Conservation (phyloP, 2,797 vertebrate species). For the Helarctos malayanus region DNA sequence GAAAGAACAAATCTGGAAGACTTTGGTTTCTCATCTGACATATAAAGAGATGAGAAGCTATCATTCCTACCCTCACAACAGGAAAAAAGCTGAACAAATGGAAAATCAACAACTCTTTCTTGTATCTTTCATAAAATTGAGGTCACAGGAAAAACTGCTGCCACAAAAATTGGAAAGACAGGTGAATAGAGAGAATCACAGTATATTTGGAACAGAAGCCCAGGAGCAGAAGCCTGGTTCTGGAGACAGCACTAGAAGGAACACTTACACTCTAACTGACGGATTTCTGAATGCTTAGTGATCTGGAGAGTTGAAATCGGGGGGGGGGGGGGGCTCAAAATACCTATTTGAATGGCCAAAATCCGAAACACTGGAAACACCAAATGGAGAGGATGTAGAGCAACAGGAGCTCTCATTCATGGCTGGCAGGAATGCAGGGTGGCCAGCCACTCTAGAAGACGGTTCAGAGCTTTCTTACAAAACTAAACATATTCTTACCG, state of each 20-base stretch:
- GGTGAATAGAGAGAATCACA: neutral
- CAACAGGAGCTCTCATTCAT: neutral
- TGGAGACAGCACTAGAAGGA: neutral
- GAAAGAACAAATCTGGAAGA: neutral
- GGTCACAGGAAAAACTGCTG: neutral
- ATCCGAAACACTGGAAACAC: neutral
- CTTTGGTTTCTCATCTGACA: neutral
- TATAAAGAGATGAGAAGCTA: neutral
- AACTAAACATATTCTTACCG: neutral
- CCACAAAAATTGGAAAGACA: neutral
- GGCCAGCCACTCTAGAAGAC: neutral
- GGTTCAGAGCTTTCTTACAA: neutral
- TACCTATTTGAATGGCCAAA: neutral
- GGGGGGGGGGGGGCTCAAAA: neutral
- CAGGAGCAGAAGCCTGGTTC: neutral
- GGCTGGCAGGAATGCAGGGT: neutral
- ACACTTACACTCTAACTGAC: neutral
- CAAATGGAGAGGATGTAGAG: neutral
- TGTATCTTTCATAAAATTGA: neutral
- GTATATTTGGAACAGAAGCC: neutral
- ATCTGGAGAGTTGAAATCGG: neutral
- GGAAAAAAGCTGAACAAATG: neutral
- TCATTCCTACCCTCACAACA: neutral
- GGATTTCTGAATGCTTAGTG: neutral
- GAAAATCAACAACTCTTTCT: slow-evolving; percentile 1